Base-by-base conservation (phyloP, 2,888 invertebrate species). In the Bugulina stolonifera region DNA sequence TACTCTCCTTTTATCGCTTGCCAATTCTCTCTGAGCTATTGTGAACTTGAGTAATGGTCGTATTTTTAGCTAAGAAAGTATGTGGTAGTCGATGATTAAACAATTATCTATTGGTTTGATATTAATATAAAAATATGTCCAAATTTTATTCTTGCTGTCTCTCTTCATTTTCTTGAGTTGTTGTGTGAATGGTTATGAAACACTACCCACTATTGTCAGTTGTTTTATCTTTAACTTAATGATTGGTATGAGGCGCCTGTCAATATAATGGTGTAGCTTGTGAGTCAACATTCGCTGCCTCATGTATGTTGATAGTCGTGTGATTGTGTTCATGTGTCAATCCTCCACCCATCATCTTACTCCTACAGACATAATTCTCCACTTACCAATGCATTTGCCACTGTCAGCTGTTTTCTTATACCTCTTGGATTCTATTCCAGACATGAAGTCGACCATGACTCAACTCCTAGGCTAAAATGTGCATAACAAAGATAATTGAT, bases 131-230 rank as follows among this genome's bases (percentile, higher is more conserved):
- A 27, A 10, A 10, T 29, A 64, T 64, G 27, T 64, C 10, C 32
- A 32, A 32, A 32, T 64, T 64, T 64, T 5, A 64, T 64, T 27
- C 2, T 32, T 27, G 64, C 64, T 64, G 64, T 64, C 64, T 27
- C 3, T 2, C 25, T 32, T 64, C 29, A 32, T 64, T 64, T 64
- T 14, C 29, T 18, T 64, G 64, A 64, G 18, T 25, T 64, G 5
- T 18, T 14, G 32, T 27, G 32, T 25, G 25, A 64, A 22, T 34
- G 64, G 64, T 14, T 32, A 27, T 64, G 64, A 14, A 64, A 64
- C 32, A 3, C 10, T 10, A 64, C 10, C 22, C 32, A 64, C 10
- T 34, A 32, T 32, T 64, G 64, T 64, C 27, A 55, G 23, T 25
- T 5, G 55, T 55, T 55, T 55, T 14, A 64, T 64, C 64, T 34